Evolutionary conservation across 2,113 vertebrate genomes (phyloP), one percentile per base, ranked within the genome.

Genomic region (Gyps fulvus): DNA sequence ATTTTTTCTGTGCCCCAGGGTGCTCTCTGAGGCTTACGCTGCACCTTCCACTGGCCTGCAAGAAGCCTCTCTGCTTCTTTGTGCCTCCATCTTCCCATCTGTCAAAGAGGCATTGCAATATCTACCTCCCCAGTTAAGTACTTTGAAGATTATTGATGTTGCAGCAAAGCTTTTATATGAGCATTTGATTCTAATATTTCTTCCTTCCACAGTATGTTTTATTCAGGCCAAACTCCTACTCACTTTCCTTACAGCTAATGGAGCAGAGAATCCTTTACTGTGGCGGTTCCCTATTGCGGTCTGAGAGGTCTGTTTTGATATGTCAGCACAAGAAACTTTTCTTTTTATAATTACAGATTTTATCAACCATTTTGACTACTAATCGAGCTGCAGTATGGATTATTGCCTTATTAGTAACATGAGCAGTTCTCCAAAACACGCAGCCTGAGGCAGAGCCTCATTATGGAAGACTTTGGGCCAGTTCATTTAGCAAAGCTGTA

Each of bases 81-180:
- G 55, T 54, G 84, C 83, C 79, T 86, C 71, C 76, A 22, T 91
- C 79, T 94, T 91, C 92, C 77, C 19, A 8, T 62, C 93, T 86
- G 63, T 66, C 90, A 78, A 73, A 90, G 74, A 93, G 36, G 62
- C 82, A 88, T 73, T 6, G 25, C 91, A 55, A 11, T 89, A 47
- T 82, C 61, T 90, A 88, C 70, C 82, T 95, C 87, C 74, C 38
- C 83, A 19, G 74, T 95, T 90, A 93, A 92, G 50, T 29, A 80
- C 94, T 95, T 95, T 85, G 91, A 95, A 87, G 94, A 95, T 95
- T 97, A 97, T 95, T 97, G 94, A 94, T 88, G 89, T 94, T 96
- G 89, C 82, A 91, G 90, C 80, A 84, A 89, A 95, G 91, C 83
- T 95, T 91, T 96, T 93, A 88, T 92, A 96, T 77, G 87, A 94